Evolutionary conservation across 2,888 invertebrate species (phyloP).

Genomic region (Mythimna vitellina): DNA sequence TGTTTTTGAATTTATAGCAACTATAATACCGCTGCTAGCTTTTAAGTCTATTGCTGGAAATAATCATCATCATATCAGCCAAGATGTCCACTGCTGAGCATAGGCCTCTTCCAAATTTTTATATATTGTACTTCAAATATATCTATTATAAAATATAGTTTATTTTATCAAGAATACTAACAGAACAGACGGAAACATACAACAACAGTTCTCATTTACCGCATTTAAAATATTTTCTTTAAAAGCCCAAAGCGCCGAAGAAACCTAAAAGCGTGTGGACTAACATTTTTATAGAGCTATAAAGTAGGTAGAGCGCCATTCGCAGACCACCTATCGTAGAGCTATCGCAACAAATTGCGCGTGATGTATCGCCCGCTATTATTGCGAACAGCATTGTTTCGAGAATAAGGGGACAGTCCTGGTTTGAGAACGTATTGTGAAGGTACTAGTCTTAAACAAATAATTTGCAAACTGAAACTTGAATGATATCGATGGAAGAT

Average conservation of each 20-base stretch:
- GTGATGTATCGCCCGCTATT: constrained; percentile 84
- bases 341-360: constrained; percentile 89
- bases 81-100: too few relatives aligned
- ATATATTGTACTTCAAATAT: neutral
- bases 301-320: constrained; percentile 80
- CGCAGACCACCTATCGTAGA: constrained; percentile 80
- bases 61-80: too few relatives aligned
- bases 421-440: neutral
- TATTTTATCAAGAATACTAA: neutral
- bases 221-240: constrained; percentile 31
- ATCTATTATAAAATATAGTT: too few relatives aligned
- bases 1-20: too few relatives aligned
- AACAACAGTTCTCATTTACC: constrained; percentile 10
- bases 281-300: constrained; percentile 81
- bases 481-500: neutral
- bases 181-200: neutral
- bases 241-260: constrained; percentile 46
- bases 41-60: too few relatives aligned
- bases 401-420: constrained; percentile 50
- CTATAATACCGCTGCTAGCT: too few relatives aligned
- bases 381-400: constrained; percentile 61
- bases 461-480: neutral
- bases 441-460: neutral
- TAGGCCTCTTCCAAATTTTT: neutral
- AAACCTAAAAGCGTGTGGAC: constrained; percentile 61